A percentile compares a stretch with the other conserved stretches of the same genome.
Conservation (phyloP, 2,888 invertebrate species). For the Dusona sp. region DNA sequence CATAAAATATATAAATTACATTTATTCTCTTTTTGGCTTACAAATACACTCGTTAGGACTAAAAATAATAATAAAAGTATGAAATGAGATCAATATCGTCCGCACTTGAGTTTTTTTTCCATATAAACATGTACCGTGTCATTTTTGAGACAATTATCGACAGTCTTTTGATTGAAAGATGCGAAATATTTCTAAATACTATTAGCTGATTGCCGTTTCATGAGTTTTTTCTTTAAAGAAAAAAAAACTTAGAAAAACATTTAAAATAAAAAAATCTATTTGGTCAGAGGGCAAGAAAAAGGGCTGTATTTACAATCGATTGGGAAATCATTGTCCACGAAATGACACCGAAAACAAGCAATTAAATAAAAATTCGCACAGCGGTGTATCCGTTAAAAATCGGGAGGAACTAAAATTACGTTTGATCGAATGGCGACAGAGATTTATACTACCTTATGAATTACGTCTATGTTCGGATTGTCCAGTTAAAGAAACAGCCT, state of each 20-base stretch:
- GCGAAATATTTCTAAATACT: neutral
- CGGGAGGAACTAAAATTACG: neutral
- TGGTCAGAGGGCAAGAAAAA: conserved; percentile 25
- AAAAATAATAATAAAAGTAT: conserved; percentile 57
- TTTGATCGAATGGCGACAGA: conserved; percentile 53
- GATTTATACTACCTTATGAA: conserved; percentile 28
- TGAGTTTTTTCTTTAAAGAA: neutral
- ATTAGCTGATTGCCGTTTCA: neutral
- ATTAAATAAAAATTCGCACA: neutral
- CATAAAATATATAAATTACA: conserved; percentile 64
- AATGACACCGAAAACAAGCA: neutral
- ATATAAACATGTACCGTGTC: conserved; percentile 37
- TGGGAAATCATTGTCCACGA: neutral
- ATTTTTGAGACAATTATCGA: conserved; percentile 32
- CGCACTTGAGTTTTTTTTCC: conserved; percentile 17
- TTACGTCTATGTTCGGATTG: conserved; percentile 11
- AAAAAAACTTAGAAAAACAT: neutral
- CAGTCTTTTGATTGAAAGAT: conserved; percentile 9
- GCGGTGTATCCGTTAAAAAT: neutral
- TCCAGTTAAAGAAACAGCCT: neutral
- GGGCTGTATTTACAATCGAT: conserved; percentile 1
- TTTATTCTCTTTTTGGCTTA: conserved; percentile 57
- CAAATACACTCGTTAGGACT: conserved; percentile 53
- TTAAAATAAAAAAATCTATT: neutral
- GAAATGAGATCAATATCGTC: conserved; percentile 66